These are phyloP conservation scores for Oscheius onirici DNA, from an alignment of 2,888 invertebrate genomes.

Conservation along the genomic window DNA sequence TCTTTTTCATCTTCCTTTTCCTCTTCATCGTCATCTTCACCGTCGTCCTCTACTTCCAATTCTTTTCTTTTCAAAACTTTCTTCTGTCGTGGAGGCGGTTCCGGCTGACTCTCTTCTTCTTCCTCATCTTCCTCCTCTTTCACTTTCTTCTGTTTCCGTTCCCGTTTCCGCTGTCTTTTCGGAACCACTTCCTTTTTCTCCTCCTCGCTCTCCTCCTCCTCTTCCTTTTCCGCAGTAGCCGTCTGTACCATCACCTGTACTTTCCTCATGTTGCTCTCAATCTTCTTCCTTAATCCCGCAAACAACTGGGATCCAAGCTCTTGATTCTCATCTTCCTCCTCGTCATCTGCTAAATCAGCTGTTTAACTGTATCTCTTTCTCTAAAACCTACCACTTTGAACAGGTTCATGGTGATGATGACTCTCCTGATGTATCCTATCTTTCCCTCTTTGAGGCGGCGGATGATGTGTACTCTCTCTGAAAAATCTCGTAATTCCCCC, in stretches of 20 bases:
- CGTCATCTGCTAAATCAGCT: conserved; percentile 39
- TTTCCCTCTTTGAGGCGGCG: conserved; percentile 17
- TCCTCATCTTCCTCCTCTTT: conserved; percentile 27
- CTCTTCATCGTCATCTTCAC: conserved; percentile 39
- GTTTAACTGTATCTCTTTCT: too few species aligned
- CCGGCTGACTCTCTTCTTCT: conserved; percentile 26
- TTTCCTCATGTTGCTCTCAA: conserved; percentile 33
- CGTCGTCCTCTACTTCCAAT: conserved; percentile 38
- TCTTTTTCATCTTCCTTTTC: conserved; percentile 36
- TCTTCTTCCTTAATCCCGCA: conserved; percentile 51
- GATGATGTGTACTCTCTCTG: conserved; percentile 5
- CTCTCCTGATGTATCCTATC: conserved; percentile 8
- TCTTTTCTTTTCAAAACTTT: conserved; percentile 1
- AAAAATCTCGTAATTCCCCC: too few species aligned
- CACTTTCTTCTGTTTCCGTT: conserved; percentile 2
- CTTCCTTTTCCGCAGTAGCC: conserved; percentile 7
- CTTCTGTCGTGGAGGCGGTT: background rate
- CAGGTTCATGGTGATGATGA: conserved; percentile 11
- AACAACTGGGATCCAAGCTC: conserved; percentile 48
- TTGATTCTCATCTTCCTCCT: conserved; percentile 47
- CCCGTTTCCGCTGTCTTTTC: conserved; percentile 10
- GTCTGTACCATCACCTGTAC: conserved; percentile 26
- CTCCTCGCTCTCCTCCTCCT: conserved; percentile 30
- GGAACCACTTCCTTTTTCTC: conserved; percentile 20
- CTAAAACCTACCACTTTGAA: background rate